Evolutionary conservation across 2,797 vertebrate genomes (phyloP).

Genomic region (Pseudochromis fuscus): DNA sequence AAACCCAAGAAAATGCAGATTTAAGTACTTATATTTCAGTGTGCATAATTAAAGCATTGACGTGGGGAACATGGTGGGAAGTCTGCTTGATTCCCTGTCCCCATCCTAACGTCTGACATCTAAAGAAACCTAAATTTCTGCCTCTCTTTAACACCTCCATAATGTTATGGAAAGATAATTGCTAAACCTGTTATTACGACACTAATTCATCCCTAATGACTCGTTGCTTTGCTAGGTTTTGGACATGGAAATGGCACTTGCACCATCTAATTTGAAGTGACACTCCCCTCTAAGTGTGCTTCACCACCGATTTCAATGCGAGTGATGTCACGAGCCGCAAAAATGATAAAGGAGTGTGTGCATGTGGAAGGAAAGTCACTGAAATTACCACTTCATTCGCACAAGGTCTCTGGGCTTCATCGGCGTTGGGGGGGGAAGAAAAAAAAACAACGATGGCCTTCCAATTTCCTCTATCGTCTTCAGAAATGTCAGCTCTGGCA

Average conservation of each 20-base stretch:
- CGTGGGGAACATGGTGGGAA: no score
- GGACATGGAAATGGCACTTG: conserved; percentile 29
- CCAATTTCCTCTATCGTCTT: conserved; percentile 16
- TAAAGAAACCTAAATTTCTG: conserved; percentile 19
- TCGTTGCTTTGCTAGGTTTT: conserved; percentile 30
- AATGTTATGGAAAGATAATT: conserved; percentile 23
- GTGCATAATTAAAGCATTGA: neutral
- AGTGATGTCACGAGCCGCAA: conserved; percentile 16
- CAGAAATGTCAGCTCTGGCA: conserved; percentile 40
- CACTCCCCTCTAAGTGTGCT: conserved; percentile 24
- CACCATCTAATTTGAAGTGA: conserved; percentile 46
- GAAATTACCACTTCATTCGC: conserved; percentile 23
- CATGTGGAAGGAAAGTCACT: conserved; percentile 19
- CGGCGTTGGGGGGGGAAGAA: neutral
- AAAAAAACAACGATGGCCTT: conserved; percentile 5
- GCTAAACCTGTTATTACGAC: conserved; percentile 14
- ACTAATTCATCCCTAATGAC: conserved; percentile 42
- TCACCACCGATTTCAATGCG: conserved; percentile 33
- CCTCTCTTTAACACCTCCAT: conserved; percentile 13
- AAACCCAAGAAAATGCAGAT: neutral
- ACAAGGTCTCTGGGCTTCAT: conserved; percentile 11
- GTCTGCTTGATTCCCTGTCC: no score
- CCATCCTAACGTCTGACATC: conserved; percentile 10
- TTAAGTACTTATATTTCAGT: neutral
- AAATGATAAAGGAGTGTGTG: conserved; percentile 7